Evolutionary conservation across 2,888 invertebrate genomes (phyloP), one percentile per base, ranked within the genome.

Genomic region (Timema podura): DNA sequence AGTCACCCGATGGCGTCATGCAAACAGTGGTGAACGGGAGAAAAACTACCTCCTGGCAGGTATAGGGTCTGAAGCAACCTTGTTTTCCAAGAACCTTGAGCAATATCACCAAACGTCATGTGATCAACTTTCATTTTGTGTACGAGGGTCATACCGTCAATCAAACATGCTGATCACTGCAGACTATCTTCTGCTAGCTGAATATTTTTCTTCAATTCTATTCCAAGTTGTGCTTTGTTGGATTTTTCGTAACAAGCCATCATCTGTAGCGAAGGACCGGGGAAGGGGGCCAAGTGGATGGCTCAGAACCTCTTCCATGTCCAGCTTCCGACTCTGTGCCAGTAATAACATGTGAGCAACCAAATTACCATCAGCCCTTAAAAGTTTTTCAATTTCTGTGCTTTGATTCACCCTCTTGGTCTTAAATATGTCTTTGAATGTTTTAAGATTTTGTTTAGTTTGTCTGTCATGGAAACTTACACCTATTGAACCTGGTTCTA

Each of bases 141-240:
- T 11, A 54, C 54, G 6, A 7, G 13, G 6, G 10, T 16, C 54
- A 54, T 54, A 11, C 54, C 54, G 2, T 54, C 54, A 5, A 54
- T 11, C 54, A 54, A 49, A 49, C 51, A 49, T 54, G 54, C 54
- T 54, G 54, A 54, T 11, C 13, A 16, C 13, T 54, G 54, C 16
- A 16, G 10, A 54, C 3, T 6, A 8, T 54, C 54, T 54, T 54
- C 54, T 11, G 54, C 54, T 54, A 7, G n/a, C 6, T 54, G 54
- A 16, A 54, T 11, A 54, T 54, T 54, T 7, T 54, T 54, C 16
- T 54, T 1, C 54, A 54, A 54, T 13, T 54, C 13, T 16, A 5
- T 54, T 15, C 54, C 54, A 54, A 54, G 54, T 54, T 54, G 54
- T n/a, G 54, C 54, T 54, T 54, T 54, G n/a, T 54, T 54, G n/a